Conservation (phyloP, 1,140 invertebrate species). For the Piezodorus guildinii region DNA sequence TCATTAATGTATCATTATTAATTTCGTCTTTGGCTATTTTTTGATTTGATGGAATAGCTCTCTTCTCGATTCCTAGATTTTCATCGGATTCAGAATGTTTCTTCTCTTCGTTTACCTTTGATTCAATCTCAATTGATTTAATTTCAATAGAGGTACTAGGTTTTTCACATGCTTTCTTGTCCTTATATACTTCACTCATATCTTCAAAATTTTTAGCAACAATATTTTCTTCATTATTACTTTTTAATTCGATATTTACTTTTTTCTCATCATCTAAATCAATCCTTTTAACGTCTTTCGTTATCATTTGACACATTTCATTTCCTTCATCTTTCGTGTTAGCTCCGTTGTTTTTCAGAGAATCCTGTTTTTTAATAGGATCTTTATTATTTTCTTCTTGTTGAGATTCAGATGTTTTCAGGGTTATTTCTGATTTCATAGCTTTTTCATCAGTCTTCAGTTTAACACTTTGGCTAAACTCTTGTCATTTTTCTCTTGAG, state of each 20-base stretch:
- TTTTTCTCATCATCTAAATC: neutral
- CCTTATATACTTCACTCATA: neutral
- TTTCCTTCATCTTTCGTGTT: neutral
- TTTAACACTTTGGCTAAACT: neutral
- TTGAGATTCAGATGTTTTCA: neutral
- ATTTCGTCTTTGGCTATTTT: too few species aligned
- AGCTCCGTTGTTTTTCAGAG: neutral
- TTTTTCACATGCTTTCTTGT: neutral
- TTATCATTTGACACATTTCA: neutral
- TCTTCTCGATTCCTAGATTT: too few species aligned
- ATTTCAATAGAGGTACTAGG: neutral
- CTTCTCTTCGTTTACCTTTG: too few species aligned
- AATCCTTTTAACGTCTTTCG: neutral
- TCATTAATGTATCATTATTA: too few species aligned
- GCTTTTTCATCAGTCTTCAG: neutral
- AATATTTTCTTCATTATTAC: slow-evolving; percentile 25
- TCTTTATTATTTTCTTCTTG: neutral
- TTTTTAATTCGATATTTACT: slow-evolving; percentile 13
- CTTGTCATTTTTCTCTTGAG: too few species aligned
- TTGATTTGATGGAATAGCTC: too few species aligned
- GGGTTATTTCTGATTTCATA: too few species aligned
- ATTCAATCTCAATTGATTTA: too few species aligned
- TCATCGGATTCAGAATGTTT: too few species aligned
- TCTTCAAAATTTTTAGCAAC: slow-evolving; percentile 19
- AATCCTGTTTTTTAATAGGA: neutral